phyloP scores from a whole-genome alignment of 2,888 invertebrate genomes.

The Mesodorylaimus sp. region DNA sequence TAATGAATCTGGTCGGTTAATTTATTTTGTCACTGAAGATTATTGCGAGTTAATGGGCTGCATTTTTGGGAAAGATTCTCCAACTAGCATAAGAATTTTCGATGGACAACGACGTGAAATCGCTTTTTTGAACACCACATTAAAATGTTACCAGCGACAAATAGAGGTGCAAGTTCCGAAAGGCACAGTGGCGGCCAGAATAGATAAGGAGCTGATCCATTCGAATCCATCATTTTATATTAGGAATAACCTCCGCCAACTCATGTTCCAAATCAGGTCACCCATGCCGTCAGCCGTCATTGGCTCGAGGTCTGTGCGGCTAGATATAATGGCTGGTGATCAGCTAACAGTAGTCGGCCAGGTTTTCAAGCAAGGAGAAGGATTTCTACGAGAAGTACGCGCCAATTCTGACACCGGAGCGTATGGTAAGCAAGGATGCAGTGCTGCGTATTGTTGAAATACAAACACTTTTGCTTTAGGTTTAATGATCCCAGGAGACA shows the following conservation, averaged over 20 bases:
- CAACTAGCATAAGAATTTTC: too few relatives aligned
- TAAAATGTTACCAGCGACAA: not conserved
- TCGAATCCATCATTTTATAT: not conserved
- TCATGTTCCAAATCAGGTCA: not conserved
- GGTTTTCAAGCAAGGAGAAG: not conserved
- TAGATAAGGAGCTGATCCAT: not conserved
- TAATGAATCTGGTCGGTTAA: conserved; percentile 17
- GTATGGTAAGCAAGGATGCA: too few relatives aligned
- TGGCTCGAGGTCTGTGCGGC: not conserved
- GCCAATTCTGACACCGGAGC: not conserved
- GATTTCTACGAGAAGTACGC: not conserved
- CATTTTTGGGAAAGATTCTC: too few relatives aligned
- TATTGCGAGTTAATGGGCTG: too few relatives aligned
- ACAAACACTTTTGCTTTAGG: too few relatives aligned
- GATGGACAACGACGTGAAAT: too few relatives aligned
- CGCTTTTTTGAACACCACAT: too few relatives aligned
- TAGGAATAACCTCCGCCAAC: not conserved
- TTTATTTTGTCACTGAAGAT: conserved; percentile 14
- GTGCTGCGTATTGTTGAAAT: too few relatives aligned
- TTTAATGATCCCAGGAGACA: not conserved
- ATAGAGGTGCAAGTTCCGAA: not conserved
- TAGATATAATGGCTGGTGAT: not conserved
- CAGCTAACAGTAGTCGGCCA: not conserved
- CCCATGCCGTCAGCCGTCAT: not conserved
- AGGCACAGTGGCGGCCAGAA: not conserved